Base-by-base conservation (phyloP, 2,797 vertebrate genomes). In the Sebastes cheni region DNA sequence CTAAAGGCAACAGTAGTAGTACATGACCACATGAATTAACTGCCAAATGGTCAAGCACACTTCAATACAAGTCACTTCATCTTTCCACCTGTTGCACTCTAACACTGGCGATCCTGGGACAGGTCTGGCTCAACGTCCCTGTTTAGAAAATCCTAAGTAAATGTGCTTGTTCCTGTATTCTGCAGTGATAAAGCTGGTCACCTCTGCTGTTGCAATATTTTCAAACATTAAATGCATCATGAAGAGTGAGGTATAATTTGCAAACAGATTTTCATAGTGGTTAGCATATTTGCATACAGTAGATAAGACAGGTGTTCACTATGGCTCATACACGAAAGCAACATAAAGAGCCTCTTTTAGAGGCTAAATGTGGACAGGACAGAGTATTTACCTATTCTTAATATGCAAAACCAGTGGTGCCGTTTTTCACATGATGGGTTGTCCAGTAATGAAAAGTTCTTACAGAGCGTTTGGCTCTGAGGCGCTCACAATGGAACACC, bases 261-360 rank as follows among this genome's bases (percentile, higher is more conserved):
- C 88, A 86, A 79, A 13, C 27, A 55, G 11, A 82, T 89, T 89
- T 91, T 75, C 84, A 88, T 87, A 86, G 16, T 36, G 8, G 29
- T 75, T 70, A 60, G 42, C 72, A 70, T 67, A 81, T 82, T 75
- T 36, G 13, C 64, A 88, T 62, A 50, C 20, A 60, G 69, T 23
- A 81, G 58, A 79, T 72, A 78, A 71, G 75, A 16, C 69, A 88
- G 82, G 64, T 83, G 91, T 75, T 80, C 12, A 12, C 32, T 34
- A 6, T 11, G 67, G 42, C 58, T 23, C 42, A 70, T 62, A 77
- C 60, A 67, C 4, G 6, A 62, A 52, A 58, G 39, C 25, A 64
- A 34, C 10, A 88, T 60, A 84, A 77, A 77, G 72, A 39, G 25
- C 27, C 12, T 18, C 70, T 85, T 68, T 87, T 71, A 5, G 14